These are phyloP conservation scores for Cariama cristata DNA, from an alignment of 2,113 vertebrate species.

Conservation along the genomic window DNA sequence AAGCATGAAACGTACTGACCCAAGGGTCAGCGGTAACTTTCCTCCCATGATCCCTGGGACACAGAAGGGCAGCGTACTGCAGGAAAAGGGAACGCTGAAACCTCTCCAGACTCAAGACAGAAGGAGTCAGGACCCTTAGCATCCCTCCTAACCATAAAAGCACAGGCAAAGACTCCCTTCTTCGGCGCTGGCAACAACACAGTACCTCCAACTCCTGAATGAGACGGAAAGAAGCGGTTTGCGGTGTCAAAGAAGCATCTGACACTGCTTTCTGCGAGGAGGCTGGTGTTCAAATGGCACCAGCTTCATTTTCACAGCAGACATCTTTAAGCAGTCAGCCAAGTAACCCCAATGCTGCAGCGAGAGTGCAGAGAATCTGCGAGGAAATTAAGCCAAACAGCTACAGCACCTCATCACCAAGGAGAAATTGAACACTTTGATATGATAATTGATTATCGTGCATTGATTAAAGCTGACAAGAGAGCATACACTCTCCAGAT, in stretches of 20 bases:
- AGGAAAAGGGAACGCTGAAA: background rate
- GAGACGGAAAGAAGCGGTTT: background rate
- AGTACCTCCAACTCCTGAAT: background rate
- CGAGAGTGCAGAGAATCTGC: background rate
- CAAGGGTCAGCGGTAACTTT: background rate
- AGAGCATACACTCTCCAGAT: slow-evolving; percentile 60
- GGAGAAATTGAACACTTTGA: slow-evolving; percentile 66
- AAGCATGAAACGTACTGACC: background rate
- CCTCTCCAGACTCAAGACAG: background rate
- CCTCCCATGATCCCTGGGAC: background rate
- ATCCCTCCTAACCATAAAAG: background rate
- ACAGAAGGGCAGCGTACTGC: background rate
- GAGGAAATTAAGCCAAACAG: slow-evolving; percentile 44
- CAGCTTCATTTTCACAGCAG: slow-evolving; percentile 9
- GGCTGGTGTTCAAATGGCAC: background rate
- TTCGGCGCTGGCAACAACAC: background rate
- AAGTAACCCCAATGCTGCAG: background rate
- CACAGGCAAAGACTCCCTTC: background rate
- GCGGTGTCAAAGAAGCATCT: background rate
- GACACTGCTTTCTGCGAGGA: background rate
- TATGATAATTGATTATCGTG: slow-evolving; percentile 70
- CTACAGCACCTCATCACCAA: slow-evolving; percentile 13
- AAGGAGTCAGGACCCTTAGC: background rate
- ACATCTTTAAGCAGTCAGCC: background rate
- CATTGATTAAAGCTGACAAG: slow-evolving; percentile 64